Percentiles rank a stretch among this genome's conserved stretches.
These are phyloP conservation scores for Tachysurus fulvidraco DNA, from an alignment of 2,113 vertebrate genomes.

Conservation along the genomic window DNA sequence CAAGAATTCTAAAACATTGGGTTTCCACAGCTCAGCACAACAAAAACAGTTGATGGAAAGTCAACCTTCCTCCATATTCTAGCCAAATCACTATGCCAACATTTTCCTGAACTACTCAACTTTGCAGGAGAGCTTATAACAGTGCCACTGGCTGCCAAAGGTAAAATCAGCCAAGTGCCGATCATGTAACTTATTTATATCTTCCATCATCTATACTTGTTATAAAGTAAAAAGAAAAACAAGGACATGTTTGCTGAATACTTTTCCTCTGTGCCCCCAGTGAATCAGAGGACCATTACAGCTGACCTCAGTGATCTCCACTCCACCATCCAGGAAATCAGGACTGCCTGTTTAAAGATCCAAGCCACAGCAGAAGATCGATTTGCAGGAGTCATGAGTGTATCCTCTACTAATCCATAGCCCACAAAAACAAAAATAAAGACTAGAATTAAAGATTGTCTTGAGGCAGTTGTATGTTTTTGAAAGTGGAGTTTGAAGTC, in stretches of 20 bases:
- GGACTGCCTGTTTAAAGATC: slow-evolving; percentile 86
- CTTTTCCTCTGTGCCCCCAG: slow-evolving; percentile 63
- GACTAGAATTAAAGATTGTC: background rate
- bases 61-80: slow-evolving; percentile 98
- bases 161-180: slow-evolving; percentile 64
- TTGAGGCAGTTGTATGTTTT: background rate
- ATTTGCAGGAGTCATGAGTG: slow-evolving; percentile 88
- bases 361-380: slow-evolving; percentile 83
- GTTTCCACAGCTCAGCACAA: slow-evolving; percentile 86
- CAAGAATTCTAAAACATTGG: background rate
- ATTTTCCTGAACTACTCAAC: slow-evolving; percentile 95
- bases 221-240: background rate
- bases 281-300: slow-evolving; percentile 89
- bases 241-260: background rate
- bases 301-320: slow-evolving; percentile 91
- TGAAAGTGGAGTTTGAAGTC: background rate
- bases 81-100: slow-evolving; percentile 97
- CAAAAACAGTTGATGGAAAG: slow-evolving; percentile 97
- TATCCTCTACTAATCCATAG: slow-evolving; percentile 71
- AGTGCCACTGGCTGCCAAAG: slow-evolving; percentile 94
- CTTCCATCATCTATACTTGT: background rate
- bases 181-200: background rate
- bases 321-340: slow-evolving; percentile 87
- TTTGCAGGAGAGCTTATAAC: slow-evolving; percentile 93
- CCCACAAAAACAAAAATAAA: background rate